These are phyloP conservation scores for Hemicrepidius hirtus DNA, from an alignment of 2,888 invertebrate species.

Conservation along the genomic window DNA sequence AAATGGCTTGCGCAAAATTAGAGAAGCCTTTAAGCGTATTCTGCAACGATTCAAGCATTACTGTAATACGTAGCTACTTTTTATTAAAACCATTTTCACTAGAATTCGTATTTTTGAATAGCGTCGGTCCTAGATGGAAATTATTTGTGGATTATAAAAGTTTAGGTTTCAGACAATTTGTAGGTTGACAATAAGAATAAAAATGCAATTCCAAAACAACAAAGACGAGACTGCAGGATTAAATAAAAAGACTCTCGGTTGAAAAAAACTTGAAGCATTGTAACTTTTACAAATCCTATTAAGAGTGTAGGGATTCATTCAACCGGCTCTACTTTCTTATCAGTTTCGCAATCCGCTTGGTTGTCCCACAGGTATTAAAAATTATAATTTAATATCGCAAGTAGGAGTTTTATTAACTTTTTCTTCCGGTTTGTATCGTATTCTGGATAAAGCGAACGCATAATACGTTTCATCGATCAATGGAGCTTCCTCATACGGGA, in stretches of 20 bases:
- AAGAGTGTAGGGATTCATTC: constrained; percentile 55
- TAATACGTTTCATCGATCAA: constrained; percentile 42
- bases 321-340: constrained; percentile 59
- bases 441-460: constrained; percentile 29
- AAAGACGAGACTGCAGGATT: constrained; percentile 24
- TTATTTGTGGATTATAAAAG: constrained; percentile 10
- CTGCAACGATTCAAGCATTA: constrained; percentile 14
- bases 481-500: constrained; percentile 14
- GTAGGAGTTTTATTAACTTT: constrained; percentile 61
- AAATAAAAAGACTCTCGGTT: constrained; percentile 18
- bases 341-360: constrained; percentile 58
- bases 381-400: constrained; percentile 64
- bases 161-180: constrained; percentile 11
- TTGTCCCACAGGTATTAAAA: constrained; percentile 63
- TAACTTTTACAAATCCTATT: constrained; percentile 58
- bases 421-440: constrained; percentile 43
- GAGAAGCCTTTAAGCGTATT: constrained; percentile 18
- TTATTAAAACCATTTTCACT: constrained; percentile 6
- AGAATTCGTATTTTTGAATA: background rate
- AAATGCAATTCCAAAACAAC: constrained; percentile 29
- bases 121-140: background rate
- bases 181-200: constrained; percentile 8
- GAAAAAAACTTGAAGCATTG: constrained; percentile 36
- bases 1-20: constrained; percentile 8
- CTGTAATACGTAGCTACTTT: constrained; percentile 11